Base-by-base conservation (phyloP, 2,113 vertebrate species). In the Lathamus discolor region DNA sequence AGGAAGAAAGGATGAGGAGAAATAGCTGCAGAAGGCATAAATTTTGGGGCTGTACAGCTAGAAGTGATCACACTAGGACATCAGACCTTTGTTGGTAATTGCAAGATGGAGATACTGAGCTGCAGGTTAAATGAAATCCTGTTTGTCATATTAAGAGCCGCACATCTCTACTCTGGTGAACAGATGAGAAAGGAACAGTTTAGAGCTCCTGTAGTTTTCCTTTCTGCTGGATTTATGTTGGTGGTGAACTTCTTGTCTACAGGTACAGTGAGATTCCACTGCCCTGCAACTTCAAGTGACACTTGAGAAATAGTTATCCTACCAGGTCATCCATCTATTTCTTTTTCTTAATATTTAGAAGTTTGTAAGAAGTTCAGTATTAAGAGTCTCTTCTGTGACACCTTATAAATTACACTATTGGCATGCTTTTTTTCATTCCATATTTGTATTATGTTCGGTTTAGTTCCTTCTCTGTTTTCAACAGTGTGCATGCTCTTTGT, bases 401-500 rank as follows among this genome's bases (percentile, higher is more conserved):
- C 48, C 78, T 78, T 55, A 31, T 57, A 29, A 67, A 85, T 49
- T 48, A 12, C 4, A 1, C 2, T 70, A 4, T 8, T 23, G 6
- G 2, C 9, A 4, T 12, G 10, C 0, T 39, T 85, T 74, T 49
- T 70, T 78, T 35, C 7, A 20, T 75, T 70, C 23, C 41, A 3
- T 59, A 11, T 44, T 92, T 72, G n/a, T 67, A 41, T 62, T 52
- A 7, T 6, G 22, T 46, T 61, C 5, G 11, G 2, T 82, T 78
- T 35, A 37, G 49, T 88, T 90, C 62, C 20, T 43, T 66, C 61
- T 43, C 13, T 57, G 24, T 37, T 78, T 85, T 70, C 55, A 49
- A 8, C 16, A 22, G 25, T 37, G 52, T 33, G 1, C 0, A 0
- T 7, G 13, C 63, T 25, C 72, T n/a, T 55, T 88, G 37, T 37